Evolutionary conservation across 2,797 vertebrate species (phyloP), one percentile per base, ranked within the genome.

Genomic region (Crenichthys baileyi): DNA sequence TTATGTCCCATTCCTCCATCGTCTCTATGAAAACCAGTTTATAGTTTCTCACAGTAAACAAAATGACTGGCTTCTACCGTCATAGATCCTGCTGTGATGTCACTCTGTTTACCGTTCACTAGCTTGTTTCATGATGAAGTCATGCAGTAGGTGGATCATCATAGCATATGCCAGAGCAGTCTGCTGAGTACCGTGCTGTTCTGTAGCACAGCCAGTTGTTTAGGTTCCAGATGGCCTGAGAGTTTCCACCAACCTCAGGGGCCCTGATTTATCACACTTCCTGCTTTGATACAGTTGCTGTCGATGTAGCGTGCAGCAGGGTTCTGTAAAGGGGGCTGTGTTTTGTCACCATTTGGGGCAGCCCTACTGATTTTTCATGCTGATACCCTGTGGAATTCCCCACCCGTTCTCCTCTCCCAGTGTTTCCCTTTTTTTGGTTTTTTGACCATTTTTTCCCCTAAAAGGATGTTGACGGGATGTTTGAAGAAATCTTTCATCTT

Each of bases 211-310:
- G 81, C 75, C 26, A 31, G 46, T 79, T 88, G 78, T 87, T 85
- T 79, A 88, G 82, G 70, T 79, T 87, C 85, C 86, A 89, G 83
- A 90, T 88, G 83, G 76, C 73, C 74, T 41, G 26, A 78, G 80
- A 75, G 58, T 88, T 90, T 90, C 86, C 83, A 76, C 48, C 58
- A 82, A 63, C 80, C 77, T 86, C 24, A 5, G 75, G 71, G 81
- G 78, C 78, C 29, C 92, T 83, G 72, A 89, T 88, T 90, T 87
- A 91, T 92, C 90, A 89, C 73, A 71, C 88, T 87, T 92, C 87
- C 90, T 91, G 85, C 78, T 88, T 83, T 26, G 83, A 90, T 90
- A 88, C 71, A 26, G 87, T 84, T 60, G 79, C 80, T 85, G 82
- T 76, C 11, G 44, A 76, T 84, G 81, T 60, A 85, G 80, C 77